phyloP scores from a whole-genome alignment of 53 echinoderm and acorn worm species.

The Luidia sarsii region DNA sequence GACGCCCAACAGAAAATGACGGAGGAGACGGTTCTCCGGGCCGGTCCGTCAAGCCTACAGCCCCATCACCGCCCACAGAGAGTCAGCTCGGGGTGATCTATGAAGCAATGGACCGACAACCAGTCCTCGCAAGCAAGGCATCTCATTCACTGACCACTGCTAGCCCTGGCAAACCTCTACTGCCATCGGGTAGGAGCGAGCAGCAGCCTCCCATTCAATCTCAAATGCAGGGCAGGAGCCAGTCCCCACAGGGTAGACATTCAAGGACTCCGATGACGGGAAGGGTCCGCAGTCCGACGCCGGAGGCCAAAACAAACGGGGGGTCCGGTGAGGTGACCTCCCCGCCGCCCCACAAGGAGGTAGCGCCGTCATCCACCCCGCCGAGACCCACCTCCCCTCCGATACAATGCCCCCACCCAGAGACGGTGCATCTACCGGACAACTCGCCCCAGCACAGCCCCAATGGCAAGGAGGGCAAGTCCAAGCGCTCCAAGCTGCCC shows the following conservation, averaged over 20 bases:
- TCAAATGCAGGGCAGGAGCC: not conserved
- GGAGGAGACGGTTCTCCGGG: not conserved
- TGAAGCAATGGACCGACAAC: not conserved
- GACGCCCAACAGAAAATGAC: slow-evolving; percentile 20
- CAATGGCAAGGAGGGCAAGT: slow-evolving; percentile 48
- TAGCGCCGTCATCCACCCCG: not conserved
- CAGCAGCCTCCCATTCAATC: not conserved
- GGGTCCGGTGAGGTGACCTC: slow-evolving; percentile 14
- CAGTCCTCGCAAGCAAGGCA: not conserved
- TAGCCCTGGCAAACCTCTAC: too few species aligned
- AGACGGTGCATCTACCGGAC: slow-evolving; percentile 13
- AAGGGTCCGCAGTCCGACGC: not conserved
- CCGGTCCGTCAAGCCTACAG: slow-evolving; percentile 22
- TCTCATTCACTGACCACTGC: not conserved
- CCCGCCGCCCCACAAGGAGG: slow-evolving; percentile 4
- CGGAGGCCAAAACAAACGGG: slow-evolving; percentile 20
- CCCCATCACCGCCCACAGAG: slow-evolving; percentile 52
- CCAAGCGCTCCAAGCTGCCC: slow-evolving; percentile 72
- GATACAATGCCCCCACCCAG: slow-evolving; percentile 23
- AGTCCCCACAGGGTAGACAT: slow-evolving; percentile 9
- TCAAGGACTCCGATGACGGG: not conserved
- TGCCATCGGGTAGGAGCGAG: not conserved
- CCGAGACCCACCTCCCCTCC: slow-evolving; percentile 59
- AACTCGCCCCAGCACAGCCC: slow-evolving; percentile 57
- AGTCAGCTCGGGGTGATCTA: slow-evolving; percentile 15